Evolutionary conservation across 2,888 invertebrate genomes (phyloP), one percentile per base, ranked within the genome.

Genomic region (Dinocampus coccinellae): DNA sequence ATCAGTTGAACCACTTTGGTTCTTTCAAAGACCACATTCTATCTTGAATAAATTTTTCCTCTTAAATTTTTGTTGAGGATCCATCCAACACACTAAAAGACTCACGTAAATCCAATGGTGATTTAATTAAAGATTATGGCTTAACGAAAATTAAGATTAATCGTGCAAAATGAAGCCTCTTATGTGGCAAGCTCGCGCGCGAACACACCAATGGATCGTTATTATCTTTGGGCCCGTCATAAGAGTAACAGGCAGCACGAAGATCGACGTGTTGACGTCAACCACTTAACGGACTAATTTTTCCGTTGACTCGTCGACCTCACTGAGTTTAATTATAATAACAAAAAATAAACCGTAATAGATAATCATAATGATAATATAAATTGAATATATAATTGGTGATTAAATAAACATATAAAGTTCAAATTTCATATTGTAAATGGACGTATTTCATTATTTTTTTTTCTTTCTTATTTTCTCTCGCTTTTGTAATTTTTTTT

Each of bases 41-140:
- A 60, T 68, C 60, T 52, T 53, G 61, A 61, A 39, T 22, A 64
- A 33, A 67, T 63, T 62, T 39, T 57, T 68, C 60, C 73, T 63
- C 64, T 68, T 47, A 20, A 34, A 20, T 34, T 26, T 67, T 42
- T 16, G 52, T 53, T 29, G 29, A 58, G 55, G 57, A 53, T 36
- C 57, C 61, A 13, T 16, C 47, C 16, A 70, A 70, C 63, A 34
- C n/a, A 68, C 53, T 64, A 64, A 39, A 61, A 71, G 36, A 47
- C 55, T 66, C 73, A 72, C 69, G 75, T 64, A 82, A 82, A 85
- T 47, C 85, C 84, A 84, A 86, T 85, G 82, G 80, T 82, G 86
- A 86, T 87, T 86, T 85, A 87, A 87, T 87, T 86, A 85, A 84
- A 86, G 86, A 87, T 87, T 85, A 81, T 81, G 78, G 79, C 78